Percentiles rank a stretch among this genome's conserved stretches.
These are phyloP conservation scores for Nothoprocta pentlandii DNA, from an alignment of 2,113 vertebrate species.

Conservation along the genomic window DNA sequence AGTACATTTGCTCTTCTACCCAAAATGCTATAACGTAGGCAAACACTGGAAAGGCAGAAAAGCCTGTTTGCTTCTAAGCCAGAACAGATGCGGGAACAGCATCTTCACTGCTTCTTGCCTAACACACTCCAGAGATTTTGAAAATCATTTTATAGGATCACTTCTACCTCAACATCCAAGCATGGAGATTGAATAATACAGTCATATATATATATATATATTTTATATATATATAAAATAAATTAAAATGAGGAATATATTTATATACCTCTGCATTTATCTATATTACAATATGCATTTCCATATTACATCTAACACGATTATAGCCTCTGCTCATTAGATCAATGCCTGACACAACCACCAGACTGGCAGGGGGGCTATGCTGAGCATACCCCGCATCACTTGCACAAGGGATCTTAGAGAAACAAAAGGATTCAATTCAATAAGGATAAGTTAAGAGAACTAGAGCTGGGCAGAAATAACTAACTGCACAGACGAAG, in stretches of 20 bases:
- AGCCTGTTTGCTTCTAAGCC: neutral
- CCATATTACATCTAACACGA: neutral
- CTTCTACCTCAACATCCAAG: neutral
- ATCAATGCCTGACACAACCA: neutral
- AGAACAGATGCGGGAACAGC: neutral
- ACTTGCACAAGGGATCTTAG: neutral
- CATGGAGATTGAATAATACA: neutral
- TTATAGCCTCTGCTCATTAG: neutral
- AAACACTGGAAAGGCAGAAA: neutral
- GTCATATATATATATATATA: neutral
- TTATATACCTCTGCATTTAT: neutral
- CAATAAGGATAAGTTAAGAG: neutral
- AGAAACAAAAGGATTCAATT: neutral
- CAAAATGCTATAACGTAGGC: neutral
- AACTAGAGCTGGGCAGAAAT: neutral
- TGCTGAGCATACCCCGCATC: neutral
- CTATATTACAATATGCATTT: neutral
- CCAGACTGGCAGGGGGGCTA: too few relatives aligned
- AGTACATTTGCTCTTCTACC: neutral
- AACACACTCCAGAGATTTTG: neutral
- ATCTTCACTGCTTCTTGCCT: neutral
- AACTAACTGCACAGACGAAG: neutral
- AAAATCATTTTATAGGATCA: neutral
- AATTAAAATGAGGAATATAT: neutral
- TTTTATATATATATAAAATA: neutral